phyloP scores from a whole-genome alignment of 2,797 vertebrate species.

The Phataginus tetradactyla region DNA sequence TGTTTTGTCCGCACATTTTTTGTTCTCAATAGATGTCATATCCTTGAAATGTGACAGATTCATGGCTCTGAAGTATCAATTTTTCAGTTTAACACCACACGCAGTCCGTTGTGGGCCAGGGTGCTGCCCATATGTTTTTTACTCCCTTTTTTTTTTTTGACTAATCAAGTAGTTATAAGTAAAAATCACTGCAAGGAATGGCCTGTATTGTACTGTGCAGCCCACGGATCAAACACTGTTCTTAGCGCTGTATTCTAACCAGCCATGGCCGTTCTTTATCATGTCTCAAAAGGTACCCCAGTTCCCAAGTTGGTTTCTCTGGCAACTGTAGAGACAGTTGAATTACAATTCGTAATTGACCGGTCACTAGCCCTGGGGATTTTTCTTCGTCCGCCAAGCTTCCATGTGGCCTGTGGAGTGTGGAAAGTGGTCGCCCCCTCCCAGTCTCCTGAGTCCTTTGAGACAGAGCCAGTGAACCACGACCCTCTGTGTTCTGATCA shows the following conservation, averaged over 20 bases:
- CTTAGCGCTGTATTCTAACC: constrained; percentile 46
- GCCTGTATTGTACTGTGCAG: background rate
- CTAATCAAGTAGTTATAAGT: constrained; percentile 48
- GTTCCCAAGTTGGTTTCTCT: constrained; percentile 71
- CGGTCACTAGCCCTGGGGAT: constrained; percentile 37
- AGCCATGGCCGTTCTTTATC: constrained; percentile 46
- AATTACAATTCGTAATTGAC: constrained; percentile 72
- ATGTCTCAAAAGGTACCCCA: constrained; percentile 64
- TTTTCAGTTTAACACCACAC: constrained; percentile 53
- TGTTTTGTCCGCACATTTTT: constrained; percentile 72
- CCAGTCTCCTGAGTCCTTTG: constrained; percentile 75
- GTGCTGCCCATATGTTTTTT: background rate
- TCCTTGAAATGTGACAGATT: constrained; percentile 76
- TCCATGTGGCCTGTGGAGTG: constrained; percentile 64
- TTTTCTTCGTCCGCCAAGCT: constrained; percentile 26
- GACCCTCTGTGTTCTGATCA: constrained; percentile 68
- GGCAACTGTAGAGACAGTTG: constrained; percentile 69
- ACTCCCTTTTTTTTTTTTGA: background rate
- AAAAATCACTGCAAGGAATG: background rate
- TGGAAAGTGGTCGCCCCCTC: constrained; percentile 52
- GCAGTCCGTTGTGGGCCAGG: constrained; percentile 5
- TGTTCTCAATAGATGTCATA: constrained; percentile 69
- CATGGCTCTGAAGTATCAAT: constrained; percentile 49
- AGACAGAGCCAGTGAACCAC: constrained; percentile 72
- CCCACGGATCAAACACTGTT: constrained; percentile 50